Base-by-base conservation (phyloP, 2,113 vertebrate species). In the Eurystomus gularis region DNA sequence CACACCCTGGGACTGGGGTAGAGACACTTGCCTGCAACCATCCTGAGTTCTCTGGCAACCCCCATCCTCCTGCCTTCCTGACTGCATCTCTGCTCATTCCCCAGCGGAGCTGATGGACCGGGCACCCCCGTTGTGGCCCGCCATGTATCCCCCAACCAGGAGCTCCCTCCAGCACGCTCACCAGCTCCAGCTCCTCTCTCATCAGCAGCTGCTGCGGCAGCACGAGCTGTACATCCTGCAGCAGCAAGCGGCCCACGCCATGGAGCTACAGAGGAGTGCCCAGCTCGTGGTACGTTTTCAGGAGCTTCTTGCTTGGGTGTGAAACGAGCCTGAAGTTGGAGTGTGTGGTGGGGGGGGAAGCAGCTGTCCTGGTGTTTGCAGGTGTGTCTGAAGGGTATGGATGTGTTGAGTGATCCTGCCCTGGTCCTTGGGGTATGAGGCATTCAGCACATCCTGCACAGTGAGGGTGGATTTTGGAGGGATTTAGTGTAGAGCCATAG, bases 151-250 rank as follows among this genome's bases (percentile, higher is more conserved):
- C 0, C 97, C 99, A 0, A 97, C 98, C 68, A 97, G 99, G 91
- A 98, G 98, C 97, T 98, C 99, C 58, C 98, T 99, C 90, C 99
- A 99, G 96, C 99, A 99, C 0, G 99, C 99, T 3, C 99, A 99
- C 96, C 99, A 99, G 98, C 99, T 99, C 54, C 99, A 99, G 98
- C 98, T 99, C 23, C 98, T 99, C 81, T 99, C 99, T 14, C 99
- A 99, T 95, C 99, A 99, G 96, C 99, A 99, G 97, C 98, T 99
- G 95, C 98, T 99, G 40, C 97, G 99, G 37, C 99, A 99, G 96
- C 99, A 99, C 2, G 99, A 99, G 96, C 95, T 99, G 11, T 98
- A 99, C 94, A 99, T 99, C 98, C 98, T 99, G 95, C 99, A 99
- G 97, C 99, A 99, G 97, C 99, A 99, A 95, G 99, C 99, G 0